Conservation (phyloP, 1,140 invertebrate genomes). For the Chrysoperla carnea region DNA sequence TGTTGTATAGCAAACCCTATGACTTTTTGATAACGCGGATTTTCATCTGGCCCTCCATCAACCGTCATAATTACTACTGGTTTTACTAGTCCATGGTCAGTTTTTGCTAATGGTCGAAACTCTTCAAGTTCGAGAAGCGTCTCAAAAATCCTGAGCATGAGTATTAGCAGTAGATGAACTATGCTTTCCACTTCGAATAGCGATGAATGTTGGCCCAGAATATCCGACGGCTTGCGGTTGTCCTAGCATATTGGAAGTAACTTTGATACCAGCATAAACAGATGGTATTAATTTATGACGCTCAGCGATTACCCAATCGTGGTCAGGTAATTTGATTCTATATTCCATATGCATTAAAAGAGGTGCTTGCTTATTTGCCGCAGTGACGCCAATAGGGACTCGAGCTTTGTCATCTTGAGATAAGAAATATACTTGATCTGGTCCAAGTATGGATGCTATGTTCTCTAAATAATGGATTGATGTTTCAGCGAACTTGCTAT, state of each 20-base stretch:
- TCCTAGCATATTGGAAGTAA: constrained; percentile 8
- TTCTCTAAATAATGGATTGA: constrained; percentile 14
- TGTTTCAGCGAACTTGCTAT: constrained; percentile 12
- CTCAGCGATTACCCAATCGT: constrained; percentile 21
- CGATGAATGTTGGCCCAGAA: constrained; percentile 22
- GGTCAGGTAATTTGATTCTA: constrained; percentile 17
- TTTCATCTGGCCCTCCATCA: too few species aligned
- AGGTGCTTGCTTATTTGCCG: constrained; percentile 16
- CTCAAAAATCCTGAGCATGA: constrained; percentile 14
- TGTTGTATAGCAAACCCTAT: too few species aligned
- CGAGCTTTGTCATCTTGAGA: constrained; percentile 13
- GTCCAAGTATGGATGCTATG: constrained; percentile 11
- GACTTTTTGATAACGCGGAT: too few species aligned
- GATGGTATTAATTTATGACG: constrained; percentile 21
- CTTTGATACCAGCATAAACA: constrained; percentile 9
- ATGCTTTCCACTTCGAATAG: constrained; percentile 17
- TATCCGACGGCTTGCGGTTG: constrained; percentile 16
- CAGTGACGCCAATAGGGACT: constrained; percentile 13
- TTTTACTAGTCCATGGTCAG: too few species aligned
- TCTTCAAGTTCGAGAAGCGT: too few species aligned
- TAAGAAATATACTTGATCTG: constrained; percentile 9
- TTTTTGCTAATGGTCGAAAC: too few species aligned
- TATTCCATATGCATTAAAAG: constrained; percentile 25
- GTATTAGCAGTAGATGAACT: neutral
- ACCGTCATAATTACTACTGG: too few species aligned